These are phyloP conservation scores for Arvicanthis niloticus DNA, from an alignment of 2,113 vertebrate species.

Conservation along the genomic window DNA sequence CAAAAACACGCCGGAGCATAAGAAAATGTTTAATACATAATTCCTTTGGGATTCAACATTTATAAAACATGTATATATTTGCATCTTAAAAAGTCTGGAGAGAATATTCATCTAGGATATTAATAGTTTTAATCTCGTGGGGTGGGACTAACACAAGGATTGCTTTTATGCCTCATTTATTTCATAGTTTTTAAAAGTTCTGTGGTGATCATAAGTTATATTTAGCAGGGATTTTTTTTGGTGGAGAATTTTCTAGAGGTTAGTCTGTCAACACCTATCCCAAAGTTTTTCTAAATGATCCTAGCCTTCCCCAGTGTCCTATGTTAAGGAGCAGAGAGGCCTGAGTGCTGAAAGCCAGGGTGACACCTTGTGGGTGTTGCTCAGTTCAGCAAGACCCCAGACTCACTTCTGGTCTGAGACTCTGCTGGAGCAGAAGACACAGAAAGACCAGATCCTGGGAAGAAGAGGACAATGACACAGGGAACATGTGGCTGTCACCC, in stretches of 20 bases:
- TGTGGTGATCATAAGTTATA: neutral
- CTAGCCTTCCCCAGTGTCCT: too few relatives aligned
- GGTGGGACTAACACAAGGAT: neutral
- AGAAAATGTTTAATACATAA: conserved; percentile 19
- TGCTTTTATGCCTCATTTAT: neutral
- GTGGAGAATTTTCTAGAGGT: neutral
- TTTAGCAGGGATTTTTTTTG: neutral
- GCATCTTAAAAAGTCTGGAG: conserved; percentile 23
- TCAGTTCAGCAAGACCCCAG: neutral
- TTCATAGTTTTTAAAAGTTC: neutral
- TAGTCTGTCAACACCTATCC: neutral
- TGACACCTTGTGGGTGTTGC: fast-evolving
- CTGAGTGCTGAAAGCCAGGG: fast-evolving
- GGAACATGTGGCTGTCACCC: too few relatives aligned
- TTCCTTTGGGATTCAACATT: neutral
- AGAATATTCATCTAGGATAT: neutral
- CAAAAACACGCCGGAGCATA: neutral
- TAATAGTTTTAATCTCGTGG: neutral
- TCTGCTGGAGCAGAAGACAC: neutral
- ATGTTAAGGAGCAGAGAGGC: fast-evolving
- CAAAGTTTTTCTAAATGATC: neutral
- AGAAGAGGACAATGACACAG: fast-evolving
- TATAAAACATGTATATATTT: conserved; percentile 3
- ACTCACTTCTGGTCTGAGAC: fast-evolving
- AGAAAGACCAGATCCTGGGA: neutral